Percentiles rank a stretch among this genome's conserved stretches.
Conservation (phyloP, 2,797 vertebrate species). For the Margarornis squamiger region DNA sequence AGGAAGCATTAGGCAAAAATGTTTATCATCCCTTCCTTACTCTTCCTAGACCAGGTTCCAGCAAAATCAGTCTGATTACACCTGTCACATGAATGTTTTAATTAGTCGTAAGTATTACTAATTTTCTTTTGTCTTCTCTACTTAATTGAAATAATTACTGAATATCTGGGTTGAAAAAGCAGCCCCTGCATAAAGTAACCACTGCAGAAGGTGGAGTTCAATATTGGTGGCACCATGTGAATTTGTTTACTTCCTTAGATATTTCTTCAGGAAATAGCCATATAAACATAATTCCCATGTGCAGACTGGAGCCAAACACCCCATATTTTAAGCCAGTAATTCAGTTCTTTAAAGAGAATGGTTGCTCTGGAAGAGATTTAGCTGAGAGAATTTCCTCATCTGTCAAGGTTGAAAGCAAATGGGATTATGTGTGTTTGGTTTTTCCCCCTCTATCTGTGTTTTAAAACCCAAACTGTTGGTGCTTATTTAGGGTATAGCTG, state of each 20-base stretch:
- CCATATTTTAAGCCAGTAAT: neutral
- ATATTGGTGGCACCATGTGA: neutral
- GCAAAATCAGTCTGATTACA: neutral
- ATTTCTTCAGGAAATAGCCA: conserved; percentile 2
- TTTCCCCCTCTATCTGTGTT: neutral
- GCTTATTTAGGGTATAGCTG: neutral
- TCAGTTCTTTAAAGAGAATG: neutral
- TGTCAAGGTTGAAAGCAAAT: neutral
- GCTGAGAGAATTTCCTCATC: neutral
- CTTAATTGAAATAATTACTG: neutral
- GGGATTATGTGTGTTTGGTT: neutral
- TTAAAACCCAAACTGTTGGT: neutral
- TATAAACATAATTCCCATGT: neutral
- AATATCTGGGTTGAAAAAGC: neutral
- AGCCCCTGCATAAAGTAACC: neutral
- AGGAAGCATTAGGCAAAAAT: neutral
- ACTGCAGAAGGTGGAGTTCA: neutral
- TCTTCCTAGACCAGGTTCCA: neutral
- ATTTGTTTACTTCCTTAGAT: conserved; percentile 24
- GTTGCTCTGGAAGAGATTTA: neutral
- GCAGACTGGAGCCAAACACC: neutral
- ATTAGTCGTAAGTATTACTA: fast-evolving
- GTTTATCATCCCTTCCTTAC: neutral
- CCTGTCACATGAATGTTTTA: neutral
- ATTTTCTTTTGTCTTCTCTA: neutral